These are phyloP conservation scores for Uria lomvia DNA, from an alignment of 2,113 vertebrate genomes.

Conservation along the genomic window DNA sequence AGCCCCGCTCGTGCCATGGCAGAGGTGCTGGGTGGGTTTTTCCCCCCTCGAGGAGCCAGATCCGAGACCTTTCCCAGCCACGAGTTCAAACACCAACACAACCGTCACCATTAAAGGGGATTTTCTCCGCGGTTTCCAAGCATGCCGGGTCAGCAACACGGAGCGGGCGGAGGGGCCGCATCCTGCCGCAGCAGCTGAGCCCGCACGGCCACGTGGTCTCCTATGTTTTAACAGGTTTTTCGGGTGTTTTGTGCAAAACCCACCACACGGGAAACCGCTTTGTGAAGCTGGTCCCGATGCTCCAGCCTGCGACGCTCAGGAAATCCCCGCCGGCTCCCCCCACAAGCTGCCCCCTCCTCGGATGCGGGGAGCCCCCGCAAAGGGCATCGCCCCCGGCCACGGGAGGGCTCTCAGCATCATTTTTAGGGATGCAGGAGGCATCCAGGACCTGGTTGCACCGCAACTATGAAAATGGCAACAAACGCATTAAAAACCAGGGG, in stretches of 20 bases:
- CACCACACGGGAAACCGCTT: rapidly evolving
- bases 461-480: not conserved
- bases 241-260: not conserved
- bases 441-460: not conserved
- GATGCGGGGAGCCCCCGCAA: rapidly evolving
- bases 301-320: not conserved
- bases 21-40: not conserved
- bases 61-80: not conserved
- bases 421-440: not conserved
- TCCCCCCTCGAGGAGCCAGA: not conserved
- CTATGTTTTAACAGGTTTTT: not conserved
- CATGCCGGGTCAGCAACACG: not conserved
- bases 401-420: not conserved
- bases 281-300: not conserved
- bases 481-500: rapidly evolving
- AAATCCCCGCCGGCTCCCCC: not conserved
- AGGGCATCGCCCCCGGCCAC: rapidly evolving
- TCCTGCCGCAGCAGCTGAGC: not conserved
- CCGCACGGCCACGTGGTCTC: rapidly evolving
- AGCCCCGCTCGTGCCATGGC: rapidly evolving
- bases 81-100: too few relatives aligned
- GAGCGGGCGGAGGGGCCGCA: rapidly evolving
- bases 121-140: not conserved
- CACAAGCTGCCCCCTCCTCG: not conserved
- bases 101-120: not conserved